phyloP scores from a whole-genome alignment of 2,113 vertebrate species.

The Cygnus buccinator region DNA sequence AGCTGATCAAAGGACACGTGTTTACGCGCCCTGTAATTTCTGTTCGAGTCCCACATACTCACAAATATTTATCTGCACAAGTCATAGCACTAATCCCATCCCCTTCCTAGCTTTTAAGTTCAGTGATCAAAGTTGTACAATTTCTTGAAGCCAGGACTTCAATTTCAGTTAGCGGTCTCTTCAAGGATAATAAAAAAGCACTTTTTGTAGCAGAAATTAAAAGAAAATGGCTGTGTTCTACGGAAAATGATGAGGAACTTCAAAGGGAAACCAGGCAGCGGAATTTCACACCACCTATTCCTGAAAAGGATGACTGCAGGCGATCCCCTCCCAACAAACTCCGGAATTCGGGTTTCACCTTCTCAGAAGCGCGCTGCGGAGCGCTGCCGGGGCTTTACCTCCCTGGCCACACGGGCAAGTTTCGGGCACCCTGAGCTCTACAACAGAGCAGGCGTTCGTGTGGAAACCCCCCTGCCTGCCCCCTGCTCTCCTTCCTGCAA shows the following conservation, averaged over 20 bases:
- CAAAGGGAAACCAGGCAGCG: neutral
- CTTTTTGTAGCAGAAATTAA: neutral
- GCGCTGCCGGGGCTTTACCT: neutral
- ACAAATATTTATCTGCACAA: neutral
- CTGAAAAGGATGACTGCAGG: neutral
- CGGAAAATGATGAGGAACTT: neutral
- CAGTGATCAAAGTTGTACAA: neutral
- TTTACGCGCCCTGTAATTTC: neutral
- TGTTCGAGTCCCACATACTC: neutral
- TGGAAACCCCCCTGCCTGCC: neutral
- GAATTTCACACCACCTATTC: neutral
- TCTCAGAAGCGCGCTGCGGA: neutral
- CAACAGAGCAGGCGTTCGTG: accelerated
- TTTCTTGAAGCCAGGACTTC: neutral
- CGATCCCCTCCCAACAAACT: neutral
- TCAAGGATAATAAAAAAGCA: neutral
- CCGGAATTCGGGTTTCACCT: neutral
- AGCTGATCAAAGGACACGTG: constrained; percentile 1
- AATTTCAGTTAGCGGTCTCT: neutral
- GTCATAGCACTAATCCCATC: neutral
- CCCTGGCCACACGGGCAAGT: neutral
- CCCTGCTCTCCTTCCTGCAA: neutral
- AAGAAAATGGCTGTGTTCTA: neutral
- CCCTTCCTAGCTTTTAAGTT: neutral
- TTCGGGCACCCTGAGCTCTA: neutral